Evolutionary conservation across 2,113 vertebrate genomes (phyloP).

Genomic region (Pheucticus melanocephalus): DNA sequence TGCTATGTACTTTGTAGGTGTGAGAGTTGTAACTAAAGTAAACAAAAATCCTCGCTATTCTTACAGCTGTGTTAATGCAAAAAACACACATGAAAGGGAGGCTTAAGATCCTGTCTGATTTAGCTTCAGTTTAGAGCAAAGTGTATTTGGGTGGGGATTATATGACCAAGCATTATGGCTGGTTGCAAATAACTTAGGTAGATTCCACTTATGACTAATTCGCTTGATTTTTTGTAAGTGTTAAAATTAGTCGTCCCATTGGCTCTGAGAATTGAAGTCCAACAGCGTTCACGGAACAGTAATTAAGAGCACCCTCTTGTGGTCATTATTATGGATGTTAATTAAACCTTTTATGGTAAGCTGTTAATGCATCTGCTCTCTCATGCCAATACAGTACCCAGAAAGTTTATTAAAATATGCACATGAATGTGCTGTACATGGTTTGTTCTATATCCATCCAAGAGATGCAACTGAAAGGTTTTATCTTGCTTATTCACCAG

Average conservation of each 20-base stretch:
- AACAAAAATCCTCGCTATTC: background rate
- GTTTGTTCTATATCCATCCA: background rate
- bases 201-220: background rate
- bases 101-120: background rate
- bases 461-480: background rate
- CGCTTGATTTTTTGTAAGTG: background rate
- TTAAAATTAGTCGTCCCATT: background rate
- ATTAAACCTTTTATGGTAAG: background rate
- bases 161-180: background rate
- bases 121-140: background rate
- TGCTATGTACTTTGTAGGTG: background rate
- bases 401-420: background rate
- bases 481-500: background rate
- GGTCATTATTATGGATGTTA: background rate
- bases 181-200: background rate
- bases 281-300: background rate
- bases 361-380: background rate
- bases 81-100: background rate
- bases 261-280: background rate
- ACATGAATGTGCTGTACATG: background rate
- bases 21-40: background rate
- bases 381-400: background rate
- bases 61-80: background rate
- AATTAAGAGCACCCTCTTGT: constrained; percentile 38
- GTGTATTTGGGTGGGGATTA: background rate